Conservation (phyloP, 2,113 vertebrate genomes). For the Notarius quadriscutis region DNA sequence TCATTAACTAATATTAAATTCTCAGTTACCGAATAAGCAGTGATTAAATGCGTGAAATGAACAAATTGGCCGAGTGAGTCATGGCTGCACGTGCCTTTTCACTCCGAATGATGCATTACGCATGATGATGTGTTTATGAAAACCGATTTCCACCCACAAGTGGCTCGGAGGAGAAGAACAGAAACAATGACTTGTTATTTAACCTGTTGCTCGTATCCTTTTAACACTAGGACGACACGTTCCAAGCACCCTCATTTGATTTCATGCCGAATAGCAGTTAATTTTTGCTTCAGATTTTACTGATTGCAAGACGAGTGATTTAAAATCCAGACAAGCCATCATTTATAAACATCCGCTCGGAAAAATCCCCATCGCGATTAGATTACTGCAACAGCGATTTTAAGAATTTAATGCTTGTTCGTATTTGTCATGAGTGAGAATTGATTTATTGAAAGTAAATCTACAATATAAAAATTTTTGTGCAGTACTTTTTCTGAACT, state of each 20-base stretch:
- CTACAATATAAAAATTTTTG: too few species aligned
- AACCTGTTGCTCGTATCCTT: background rate
- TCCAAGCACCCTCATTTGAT: background rate
- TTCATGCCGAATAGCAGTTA: background rate
- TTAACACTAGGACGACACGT: background rate
- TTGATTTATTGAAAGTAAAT: background rate
- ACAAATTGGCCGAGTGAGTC: background rate
- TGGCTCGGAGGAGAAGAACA: background rate
- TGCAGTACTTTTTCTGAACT: too few species aligned
- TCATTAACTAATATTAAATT: background rate
- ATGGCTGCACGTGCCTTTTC: background rate
- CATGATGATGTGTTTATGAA: background rate
- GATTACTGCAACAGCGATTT: background rate
- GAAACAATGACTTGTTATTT: background rate
- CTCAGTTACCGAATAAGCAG: background rate
- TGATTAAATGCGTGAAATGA: background rate
- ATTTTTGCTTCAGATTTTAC: background rate
- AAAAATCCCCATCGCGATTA: background rate
- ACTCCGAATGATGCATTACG: background rate
- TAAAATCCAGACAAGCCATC: background rate
- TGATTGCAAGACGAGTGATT: background rate
- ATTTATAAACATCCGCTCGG: background rate
- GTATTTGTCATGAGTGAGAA: background rate
- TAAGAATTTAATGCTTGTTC: background rate
- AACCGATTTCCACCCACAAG: background rate